Evolutionary conservation across 2,888 invertebrate species (phyloP).

Genomic region (Thelaira solivaga): DNA sequence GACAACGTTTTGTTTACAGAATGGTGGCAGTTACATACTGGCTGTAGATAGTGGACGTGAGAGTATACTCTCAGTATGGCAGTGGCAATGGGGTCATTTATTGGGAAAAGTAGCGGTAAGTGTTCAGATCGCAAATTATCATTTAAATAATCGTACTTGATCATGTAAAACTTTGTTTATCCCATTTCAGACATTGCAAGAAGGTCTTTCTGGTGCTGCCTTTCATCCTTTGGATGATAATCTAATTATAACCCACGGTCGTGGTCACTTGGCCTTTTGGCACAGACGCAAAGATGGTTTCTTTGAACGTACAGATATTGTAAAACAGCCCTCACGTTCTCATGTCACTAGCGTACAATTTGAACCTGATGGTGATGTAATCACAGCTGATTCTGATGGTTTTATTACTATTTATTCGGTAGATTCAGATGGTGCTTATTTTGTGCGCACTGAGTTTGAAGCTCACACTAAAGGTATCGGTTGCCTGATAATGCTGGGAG

Average conservation of each 20-base stretch:
- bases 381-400: slow-evolving; percentile 94
- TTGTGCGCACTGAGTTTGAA: slow-evolving; percentile 92
- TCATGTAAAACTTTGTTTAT: not conserved
- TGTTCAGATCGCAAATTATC: not conserved
- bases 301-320: slow-evolving; percentile 92
- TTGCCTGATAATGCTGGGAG: slow-evolving; percentile 90
- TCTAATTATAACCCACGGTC: slow-evolving; percentile 92
- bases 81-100: slow-evolving; percentile 96
- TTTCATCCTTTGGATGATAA: slow-evolving; percentile 96
- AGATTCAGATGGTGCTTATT: slow-evolving; percentile 92
- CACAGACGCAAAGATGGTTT: slow-evolving; percentile 93
- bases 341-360: slow-evolving; percentile 92
- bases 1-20: slow-evolving; percentile 81
- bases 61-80: slow-evolving; percentile 94
- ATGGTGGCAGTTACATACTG: slow-evolving; percentile 92
- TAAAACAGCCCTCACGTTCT: slow-evolving; percentile 91
- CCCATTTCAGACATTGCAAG: slow-evolving; percentile 86
- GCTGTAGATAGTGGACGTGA: slow-evolving; percentile 93
- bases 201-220: slow-evolving; percentile 90
- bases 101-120: slow-evolving; percentile 95
- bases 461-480: slow-evolving; percentile 92
- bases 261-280: slow-evolving; percentile 95
- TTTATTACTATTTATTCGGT: slow-evolving; percentile 94
- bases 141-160: not conserved
- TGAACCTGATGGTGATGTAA: slow-evolving; percentile 93